Conservation (phyloP, 2,113 vertebrate genomes). For the Poeciliopsis occidentalis region DNA sequence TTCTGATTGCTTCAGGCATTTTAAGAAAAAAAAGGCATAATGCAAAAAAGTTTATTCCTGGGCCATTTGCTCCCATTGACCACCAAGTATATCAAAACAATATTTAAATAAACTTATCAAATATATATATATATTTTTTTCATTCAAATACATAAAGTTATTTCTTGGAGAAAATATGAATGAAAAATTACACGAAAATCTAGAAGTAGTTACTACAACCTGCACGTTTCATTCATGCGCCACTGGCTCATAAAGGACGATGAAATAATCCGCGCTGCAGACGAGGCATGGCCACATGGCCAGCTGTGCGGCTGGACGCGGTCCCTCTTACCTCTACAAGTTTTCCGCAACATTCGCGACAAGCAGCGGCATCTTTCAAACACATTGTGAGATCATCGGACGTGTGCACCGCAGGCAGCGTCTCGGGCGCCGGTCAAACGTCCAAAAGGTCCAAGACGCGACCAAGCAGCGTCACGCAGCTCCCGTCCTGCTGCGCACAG, state of each 20-base stretch:
- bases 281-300: background rate
- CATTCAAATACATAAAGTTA: background rate
- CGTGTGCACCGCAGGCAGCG: constrained; percentile 4
- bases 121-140: background rate
- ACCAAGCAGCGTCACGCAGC: constrained; percentile 8
- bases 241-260: too few species aligned
- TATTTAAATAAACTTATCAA: background rate
- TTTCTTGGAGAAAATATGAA: background rate
- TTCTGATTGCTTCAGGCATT: background rate
- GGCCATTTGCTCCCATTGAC: background rate
- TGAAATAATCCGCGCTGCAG: background rate
- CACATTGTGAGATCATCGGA: constrained; percentile 62
- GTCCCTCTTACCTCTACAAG: constrained; percentile 76
- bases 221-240: background rate
- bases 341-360: constrained; percentile 80
- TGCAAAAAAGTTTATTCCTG: background rate
- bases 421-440: constrained; percentile 24
- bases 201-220: background rate
- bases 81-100: background rate
- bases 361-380: constrained; percentile 72
- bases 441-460: constrained; percentile 25
- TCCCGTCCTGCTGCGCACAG: constrained; percentile 23
- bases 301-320: background rate
- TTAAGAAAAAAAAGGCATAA: background rate
- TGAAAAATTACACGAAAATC: background rate